Base-by-base conservation (phyloP, 1,140 invertebrate genomes). In the Caenorhabditis brenneri region DNA sequence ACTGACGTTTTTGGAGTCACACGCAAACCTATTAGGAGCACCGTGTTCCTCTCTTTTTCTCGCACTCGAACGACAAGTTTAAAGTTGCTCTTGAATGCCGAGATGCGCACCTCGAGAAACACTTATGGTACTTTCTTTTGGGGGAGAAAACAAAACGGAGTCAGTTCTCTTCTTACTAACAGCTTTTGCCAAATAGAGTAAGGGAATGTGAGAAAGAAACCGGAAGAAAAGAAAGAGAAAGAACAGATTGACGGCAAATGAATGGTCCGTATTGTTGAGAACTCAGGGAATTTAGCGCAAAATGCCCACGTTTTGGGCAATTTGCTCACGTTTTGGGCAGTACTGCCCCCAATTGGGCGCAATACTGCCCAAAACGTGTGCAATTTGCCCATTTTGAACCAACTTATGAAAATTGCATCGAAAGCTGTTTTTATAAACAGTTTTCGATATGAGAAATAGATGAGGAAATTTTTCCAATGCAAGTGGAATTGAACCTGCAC, bases 31-130 rank as follows among this genome's bases (percentile, higher is more conserved):
- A 36, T 65, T 36, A 36, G 60, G 10, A 9, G 31, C 33, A 65
- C 12, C 36, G 22, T 58, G 49, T 65, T 22, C 24, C 5, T 27
- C 29, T 7, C 31, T 16, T 65, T 22, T 65, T 65, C 58, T 65
- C 22, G 65, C 65, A 74, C 65, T 74, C 65, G 65, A 74, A 74
- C 65, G 53, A 55, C 53, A 55, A 55, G 22, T 55, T 74, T 42
- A 6, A 74, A 74, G 65, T 74, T 74, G 65, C 65, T 74, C 65
- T 74, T 74, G 36, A 74, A n/a, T 74, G 65, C 65, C 65, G 65
- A 74, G 65, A 74, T 74, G 65, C 65, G 65, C 65, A 74, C 65
- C 65, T 74, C 65, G 65, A n/a, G 65, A 74, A 74, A 42, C 65
- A 74, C 65, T 74, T 74, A 74, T 74, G 65, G 65, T 74, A 74